A percentile compares a stretch with the other conserved stretches of the same genome.
phyloP scores from a whole-genome alignment of 1,140 invertebrate genomes.

The Oedothorax gibbosus region DNA sequence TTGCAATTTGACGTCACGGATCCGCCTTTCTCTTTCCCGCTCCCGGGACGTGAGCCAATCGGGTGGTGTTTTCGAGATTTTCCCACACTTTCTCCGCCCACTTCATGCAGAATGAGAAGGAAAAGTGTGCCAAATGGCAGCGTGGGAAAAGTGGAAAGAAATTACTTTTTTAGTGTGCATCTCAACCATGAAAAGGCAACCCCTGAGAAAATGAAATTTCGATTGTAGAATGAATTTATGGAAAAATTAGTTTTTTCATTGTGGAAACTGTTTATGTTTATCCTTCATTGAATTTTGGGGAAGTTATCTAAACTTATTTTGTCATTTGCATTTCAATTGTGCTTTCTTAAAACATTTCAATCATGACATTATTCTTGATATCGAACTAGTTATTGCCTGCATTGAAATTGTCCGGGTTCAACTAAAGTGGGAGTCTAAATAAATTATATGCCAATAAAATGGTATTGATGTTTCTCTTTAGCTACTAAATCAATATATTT shows the following conservation, averaged over 20 bases:
- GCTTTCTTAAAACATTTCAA: background rate
- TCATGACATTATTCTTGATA: background rate
- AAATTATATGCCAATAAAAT: background rate
- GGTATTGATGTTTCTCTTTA: too few relatives aligned
- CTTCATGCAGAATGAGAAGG: slow-evolving; percentile 14
- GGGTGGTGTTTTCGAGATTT: slow-evolving; percentile 1
- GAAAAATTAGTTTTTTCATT: background rate
- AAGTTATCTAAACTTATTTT: background rate
- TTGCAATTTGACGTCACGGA: slow-evolving; percentile 20
- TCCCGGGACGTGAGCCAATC: slow-evolving; percentile 31
- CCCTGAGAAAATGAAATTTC: slow-evolving; percentile 35
- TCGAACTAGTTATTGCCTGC: background rate
- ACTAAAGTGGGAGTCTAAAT: background rate
- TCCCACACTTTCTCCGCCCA: slow-evolving; percentile 61
- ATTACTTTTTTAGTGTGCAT: slow-evolving; percentile 47
- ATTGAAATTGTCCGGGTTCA: background rate
- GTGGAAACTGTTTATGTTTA: background rate
- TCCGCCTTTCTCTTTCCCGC: slow-evolving; percentile 38
- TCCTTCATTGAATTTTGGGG: background rate
- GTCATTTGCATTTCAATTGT: background rate
- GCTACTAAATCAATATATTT: too few relatives aligned
- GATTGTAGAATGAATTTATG: background rate
- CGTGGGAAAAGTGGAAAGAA: slow-evolving; percentile 54
- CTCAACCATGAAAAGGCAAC: slow-evolving; percentile 54
- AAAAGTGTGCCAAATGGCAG: slow-evolving; percentile 56